These are phyloP conservation scores for Heteromurus nitidus DNA, from an alignment of 2,888 invertebrate species.

Conservation along the genomic window DNA sequence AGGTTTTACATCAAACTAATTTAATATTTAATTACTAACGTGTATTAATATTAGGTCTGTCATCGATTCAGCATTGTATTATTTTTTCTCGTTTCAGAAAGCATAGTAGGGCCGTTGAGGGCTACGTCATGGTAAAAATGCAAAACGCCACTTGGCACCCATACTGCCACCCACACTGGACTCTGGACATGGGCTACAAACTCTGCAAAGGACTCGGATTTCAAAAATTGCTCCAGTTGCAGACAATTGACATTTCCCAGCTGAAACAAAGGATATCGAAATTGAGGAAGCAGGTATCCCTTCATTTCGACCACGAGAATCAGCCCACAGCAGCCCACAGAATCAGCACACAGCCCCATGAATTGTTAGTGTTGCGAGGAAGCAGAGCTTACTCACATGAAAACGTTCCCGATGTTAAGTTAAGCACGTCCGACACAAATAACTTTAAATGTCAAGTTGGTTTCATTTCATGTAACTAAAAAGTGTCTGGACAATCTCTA, in stretches of 20 bases:
- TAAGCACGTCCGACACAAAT: conserved; percentile 1
- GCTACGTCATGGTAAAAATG: conserved; percentile 35
- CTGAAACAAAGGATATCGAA: conserved; percentile 13
- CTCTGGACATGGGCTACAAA: conserved; percentile 33
- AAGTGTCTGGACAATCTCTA: no score
- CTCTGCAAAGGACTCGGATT: conserved; percentile 37
- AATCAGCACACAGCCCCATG: no score
- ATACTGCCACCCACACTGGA: conserved; percentile 37
- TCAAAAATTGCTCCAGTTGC: neutral
- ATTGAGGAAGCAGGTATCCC: conserved; percentile 13
- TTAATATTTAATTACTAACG: neutral
- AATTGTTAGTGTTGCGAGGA: neutral
- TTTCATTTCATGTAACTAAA: conserved; percentile 34
- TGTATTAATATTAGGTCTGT: neutral
- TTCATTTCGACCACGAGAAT: neutral
- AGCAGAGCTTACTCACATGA: neutral
- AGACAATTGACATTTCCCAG: conserved; percentile 13
- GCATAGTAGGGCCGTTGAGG: conserved; percentile 24
- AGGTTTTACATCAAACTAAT: conserved; percentile 3
- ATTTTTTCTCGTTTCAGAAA: neutral
- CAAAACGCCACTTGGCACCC: conserved; percentile 23
- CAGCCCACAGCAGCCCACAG: neutral
- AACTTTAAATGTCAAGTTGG: conserved; percentile 27
- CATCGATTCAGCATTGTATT: neutral
- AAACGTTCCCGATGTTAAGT: neutral